Evolutionary conservation across 2,113 vertebrate genomes (phyloP).

Genomic region (Muscicapa adusta): DNA sequence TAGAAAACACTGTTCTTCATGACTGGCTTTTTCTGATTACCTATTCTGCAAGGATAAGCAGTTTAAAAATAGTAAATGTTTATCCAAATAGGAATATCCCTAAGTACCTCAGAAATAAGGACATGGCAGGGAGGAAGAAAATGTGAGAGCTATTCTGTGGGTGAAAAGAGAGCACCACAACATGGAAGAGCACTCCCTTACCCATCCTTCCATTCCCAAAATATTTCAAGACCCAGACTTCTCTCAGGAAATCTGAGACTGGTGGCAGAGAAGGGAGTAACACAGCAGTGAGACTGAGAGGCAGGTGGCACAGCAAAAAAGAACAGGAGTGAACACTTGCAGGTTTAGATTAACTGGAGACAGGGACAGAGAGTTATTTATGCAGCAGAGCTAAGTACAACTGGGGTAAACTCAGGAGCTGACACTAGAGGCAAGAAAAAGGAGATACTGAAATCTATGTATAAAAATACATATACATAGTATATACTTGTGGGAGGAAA

Average conservation of each 20-base stretch:
- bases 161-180: neutral
- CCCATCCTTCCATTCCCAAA: neutral
- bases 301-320: neutral
- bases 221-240: neutral
- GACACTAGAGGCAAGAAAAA: neutral
- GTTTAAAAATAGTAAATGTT: neutral
- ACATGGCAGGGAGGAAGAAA: neutral
- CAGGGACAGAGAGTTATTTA: neutral
- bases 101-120: neutral
- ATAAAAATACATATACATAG: neutral
- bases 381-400: neutral
- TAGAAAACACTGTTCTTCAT: neutral
- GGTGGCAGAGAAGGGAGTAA: neutral
- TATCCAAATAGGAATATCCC: neutral
- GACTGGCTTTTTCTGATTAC: neutral
- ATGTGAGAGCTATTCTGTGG: neutral
- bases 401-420: neutral
- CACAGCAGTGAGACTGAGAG: neutral
- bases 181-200: neutral
- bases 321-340: neutral
- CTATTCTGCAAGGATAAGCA: neutral
- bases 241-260: neutral
- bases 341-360: neutral
- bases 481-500: neutral
- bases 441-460: neutral